A percentile compares a stretch with the other conserved stretches of the same genome.
Conservation (phyloP, 2,113 vertebrate species). For the Megaleporinus macrocephalus region DNA sequence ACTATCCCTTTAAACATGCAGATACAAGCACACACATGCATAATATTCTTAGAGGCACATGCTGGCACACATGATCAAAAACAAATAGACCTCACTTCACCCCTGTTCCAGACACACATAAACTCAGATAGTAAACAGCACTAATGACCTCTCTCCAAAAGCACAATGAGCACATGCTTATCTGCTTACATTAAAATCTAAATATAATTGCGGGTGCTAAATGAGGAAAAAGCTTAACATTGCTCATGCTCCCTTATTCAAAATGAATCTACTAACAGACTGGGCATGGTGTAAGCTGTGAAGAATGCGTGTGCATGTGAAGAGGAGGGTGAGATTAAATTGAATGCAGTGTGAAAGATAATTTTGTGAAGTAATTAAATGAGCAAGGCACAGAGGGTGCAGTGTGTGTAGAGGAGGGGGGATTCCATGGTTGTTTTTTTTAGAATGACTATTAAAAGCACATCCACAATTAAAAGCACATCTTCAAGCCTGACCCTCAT, state of each 20-base stretch:
- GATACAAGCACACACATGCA: no score
- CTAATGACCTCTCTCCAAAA: slow-evolving; percentile 15
- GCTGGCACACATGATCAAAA: background rate
- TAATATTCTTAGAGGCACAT: background rate
- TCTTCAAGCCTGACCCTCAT: slow-evolving; percentile 46
- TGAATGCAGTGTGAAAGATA: slow-evolving; percentile 38
- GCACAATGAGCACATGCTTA: slow-evolving; percentile 46
- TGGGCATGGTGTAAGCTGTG: slow-evolving; percentile 26
- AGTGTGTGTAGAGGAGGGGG: background rate
- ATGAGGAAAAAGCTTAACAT: slow-evolving; percentile 10
- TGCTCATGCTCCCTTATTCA: slow-evolving; percentile 15
- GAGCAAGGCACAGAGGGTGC: slow-evolving; percentile 15
- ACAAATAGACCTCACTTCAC: background rate
- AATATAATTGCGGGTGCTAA: slow-evolving; percentile 31
- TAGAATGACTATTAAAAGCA: slow-evolving; percentile 44
- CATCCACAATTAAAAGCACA: slow-evolving; percentile 49
- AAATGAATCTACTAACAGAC: slow-evolving; percentile 41
- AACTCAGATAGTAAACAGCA: background rate
- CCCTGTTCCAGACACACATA: background rate
- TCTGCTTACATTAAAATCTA: slow-evolving; percentile 54
- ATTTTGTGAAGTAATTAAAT: slow-evolving; percentile 50
- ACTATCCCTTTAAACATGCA: no score
- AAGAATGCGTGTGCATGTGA: slow-evolving; percentile 26
- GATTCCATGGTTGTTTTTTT: slow-evolving; percentile 13
- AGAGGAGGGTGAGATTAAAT: slow-evolving; percentile 5